Conservation (phyloP, 2,113 vertebrate genomes). For the Cochlearius cochlearius region DNA sequence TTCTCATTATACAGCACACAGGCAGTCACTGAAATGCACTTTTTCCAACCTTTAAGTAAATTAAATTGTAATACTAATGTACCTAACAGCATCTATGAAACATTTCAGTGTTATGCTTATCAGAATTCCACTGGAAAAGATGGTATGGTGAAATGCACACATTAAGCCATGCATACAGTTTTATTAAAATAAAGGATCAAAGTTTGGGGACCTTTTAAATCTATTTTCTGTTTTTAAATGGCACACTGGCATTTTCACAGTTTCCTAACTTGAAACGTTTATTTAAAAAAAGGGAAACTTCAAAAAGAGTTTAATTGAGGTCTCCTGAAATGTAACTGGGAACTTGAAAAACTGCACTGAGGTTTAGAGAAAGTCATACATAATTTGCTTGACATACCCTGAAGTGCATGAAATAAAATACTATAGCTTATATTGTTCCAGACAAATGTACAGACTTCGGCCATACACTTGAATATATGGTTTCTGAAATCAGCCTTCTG, state of each 20-base stretch:
- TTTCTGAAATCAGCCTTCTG: not conserved
- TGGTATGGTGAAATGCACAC: not conserved
- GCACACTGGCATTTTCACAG: not conserved
- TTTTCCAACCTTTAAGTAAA: not conserved
- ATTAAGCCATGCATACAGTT: not conserved
- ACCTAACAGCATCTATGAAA: not conserved
- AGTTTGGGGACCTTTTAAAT: not conserved
- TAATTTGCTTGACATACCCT: not conserved
- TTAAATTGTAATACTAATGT: not conserved
- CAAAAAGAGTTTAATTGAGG: slow-evolving; percentile 3
- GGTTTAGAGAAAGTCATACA: not conserved
- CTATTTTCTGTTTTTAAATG: not conserved
- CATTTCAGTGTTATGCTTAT: not conserved
- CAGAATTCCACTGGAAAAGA: not conserved
- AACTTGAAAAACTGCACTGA: not conserved
- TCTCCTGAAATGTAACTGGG: not conserved
- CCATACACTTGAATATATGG: not conserved
- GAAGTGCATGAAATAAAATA: slow-evolving; percentile 6
- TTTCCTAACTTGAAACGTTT: not conserved
- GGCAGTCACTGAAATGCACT: not conserved
- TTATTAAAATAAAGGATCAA: not conserved
- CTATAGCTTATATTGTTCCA: not conserved
- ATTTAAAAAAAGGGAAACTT: not conserved
- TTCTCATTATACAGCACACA: not conserved
- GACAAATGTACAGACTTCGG: not conserved